Evolutionary conservation across 2,797 vertebrate species (phyloP).

Genomic region (Sphenopsis melanotis): DNA sequence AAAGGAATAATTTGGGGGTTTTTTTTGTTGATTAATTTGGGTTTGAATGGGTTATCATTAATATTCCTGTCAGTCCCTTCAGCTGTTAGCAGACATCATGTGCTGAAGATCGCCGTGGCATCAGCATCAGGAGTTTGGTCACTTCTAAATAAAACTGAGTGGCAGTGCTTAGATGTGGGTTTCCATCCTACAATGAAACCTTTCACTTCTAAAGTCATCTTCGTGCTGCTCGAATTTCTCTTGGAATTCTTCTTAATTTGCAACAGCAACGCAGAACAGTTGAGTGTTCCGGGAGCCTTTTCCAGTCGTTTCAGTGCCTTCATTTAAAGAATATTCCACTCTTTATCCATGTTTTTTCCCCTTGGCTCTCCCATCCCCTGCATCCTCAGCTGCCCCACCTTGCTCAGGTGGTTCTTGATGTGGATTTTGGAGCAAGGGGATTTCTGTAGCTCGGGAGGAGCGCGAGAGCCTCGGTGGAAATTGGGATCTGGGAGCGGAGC

Average conservation of each 20-base stretch:
- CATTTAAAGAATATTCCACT: background rate
- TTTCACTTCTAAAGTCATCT: background rate
- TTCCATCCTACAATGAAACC: background rate
- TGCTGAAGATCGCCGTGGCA: background rate
- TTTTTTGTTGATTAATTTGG: background rate
- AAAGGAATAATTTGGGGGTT: background rate
- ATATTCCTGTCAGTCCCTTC: background rate
- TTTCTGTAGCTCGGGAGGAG: background rate
- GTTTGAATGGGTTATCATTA: background rate
- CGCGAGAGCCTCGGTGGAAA: background rate
- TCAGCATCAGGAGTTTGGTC: background rate
- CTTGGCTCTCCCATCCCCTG: background rate
- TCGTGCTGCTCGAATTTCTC: background rate
- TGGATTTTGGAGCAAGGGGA: background rate
- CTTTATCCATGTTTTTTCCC: background rate
- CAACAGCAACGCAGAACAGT: background rate
- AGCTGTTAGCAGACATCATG: background rate
- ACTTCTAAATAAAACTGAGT: background rate
- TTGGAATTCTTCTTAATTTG: background rate
- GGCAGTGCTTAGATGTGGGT: background rate
- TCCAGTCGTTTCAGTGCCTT: background rate
- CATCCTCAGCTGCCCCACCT: background rate
- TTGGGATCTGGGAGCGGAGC: fast-evolving
- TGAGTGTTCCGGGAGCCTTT: background rate
- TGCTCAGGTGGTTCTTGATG: background rate